Conservation (phyloP, 2,888 invertebrate species). For the Eupeodes latifasciatus region DNA sequence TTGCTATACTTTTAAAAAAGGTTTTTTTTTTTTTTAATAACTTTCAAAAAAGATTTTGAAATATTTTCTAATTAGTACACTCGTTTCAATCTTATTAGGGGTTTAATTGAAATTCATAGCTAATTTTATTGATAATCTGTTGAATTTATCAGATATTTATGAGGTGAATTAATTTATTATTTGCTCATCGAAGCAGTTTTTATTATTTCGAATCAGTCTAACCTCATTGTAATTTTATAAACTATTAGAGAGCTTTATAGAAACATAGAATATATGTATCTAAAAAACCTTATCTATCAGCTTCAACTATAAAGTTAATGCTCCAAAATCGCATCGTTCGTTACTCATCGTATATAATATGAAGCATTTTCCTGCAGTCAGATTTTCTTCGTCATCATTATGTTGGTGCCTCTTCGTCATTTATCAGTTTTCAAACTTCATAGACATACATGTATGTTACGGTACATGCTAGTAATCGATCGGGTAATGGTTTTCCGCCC, state of each 20-base stretch:
- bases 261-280: background rate
- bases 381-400: slow-evolving; percentile 65
- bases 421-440: slow-evolving; percentile 40
- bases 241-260: background rate
- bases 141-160: no score
- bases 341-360: background rate
- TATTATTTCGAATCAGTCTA: no score
- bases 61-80: no score
- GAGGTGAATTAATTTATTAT: no score
- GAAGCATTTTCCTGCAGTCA: slow-evolving; percentile 47
- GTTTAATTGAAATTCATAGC: no score
- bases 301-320: slow-evolving; percentile 35
- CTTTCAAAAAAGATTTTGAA: no score
- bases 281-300: slow-evolving; percentile 10
- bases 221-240: slow-evolving; percentile 40
- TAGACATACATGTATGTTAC: slow-evolving; percentile 36
- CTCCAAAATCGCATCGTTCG: slow-evolving; percentile 53
- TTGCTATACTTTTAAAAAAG: no score
- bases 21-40: no score
- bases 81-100: no score
- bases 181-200: no score
- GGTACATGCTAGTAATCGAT: slow-evolving; percentile 67
- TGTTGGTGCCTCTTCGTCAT: slow-evolving; percentile 56
- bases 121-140: no score
- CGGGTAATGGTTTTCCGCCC: slow-evolving; percentile 62